Percentiles rank a stretch among this genome's conserved stretches.
These are phyloP conservation scores for Gastrophysa polygoni DNA, from an alignment of 2,888 invertebrate species.

Conservation along the genomic window DNA sequence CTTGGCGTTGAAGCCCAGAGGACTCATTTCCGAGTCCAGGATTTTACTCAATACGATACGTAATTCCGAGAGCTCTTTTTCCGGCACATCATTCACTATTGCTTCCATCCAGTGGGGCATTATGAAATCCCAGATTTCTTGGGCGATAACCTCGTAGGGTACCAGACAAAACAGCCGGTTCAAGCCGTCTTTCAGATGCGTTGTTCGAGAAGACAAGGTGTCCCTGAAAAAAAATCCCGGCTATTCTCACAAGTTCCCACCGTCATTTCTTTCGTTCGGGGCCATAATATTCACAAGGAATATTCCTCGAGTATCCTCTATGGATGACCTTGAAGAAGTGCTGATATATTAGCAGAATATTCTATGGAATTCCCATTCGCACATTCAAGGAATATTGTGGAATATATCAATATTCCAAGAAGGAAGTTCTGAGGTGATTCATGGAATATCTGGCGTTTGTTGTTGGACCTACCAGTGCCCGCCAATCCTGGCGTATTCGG, in stretches of 20 bases:
- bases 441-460: too few relatives aligned
- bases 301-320: too few relatives aligned
- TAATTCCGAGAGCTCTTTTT: constrained; percentile 83
- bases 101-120: constrained; percentile 99
- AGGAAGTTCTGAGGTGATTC: too few relatives aligned
- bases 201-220: constrained; percentile 82
- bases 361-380: too few relatives aligned
- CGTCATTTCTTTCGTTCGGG: too few relatives aligned
- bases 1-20: constrained; percentile 91
- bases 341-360: too few relatives aligned
- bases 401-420: too few relatives aligned
- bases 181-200: constrained; percentile 93
- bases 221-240: constrained; percentile 63
- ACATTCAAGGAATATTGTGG: too few relatives aligned
- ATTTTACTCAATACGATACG: constrained; percentile 90
- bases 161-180: constrained; percentile 94
- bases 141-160: constrained; percentile 96
- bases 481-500: constrained; percentile 93
- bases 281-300: too few relatives aligned
- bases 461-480: constrained; percentile 79
- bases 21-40: constrained; percentile 94
- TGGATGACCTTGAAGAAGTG: too few relatives aligned
- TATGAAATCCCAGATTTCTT: constrained; percentile 96
- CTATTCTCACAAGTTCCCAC: too few relatives aligned
- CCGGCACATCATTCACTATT: constrained; percentile 89